Evolutionary conservation across 2,888 invertebrate species (phyloP).

Genomic region (Erynnis tages): DNA sequence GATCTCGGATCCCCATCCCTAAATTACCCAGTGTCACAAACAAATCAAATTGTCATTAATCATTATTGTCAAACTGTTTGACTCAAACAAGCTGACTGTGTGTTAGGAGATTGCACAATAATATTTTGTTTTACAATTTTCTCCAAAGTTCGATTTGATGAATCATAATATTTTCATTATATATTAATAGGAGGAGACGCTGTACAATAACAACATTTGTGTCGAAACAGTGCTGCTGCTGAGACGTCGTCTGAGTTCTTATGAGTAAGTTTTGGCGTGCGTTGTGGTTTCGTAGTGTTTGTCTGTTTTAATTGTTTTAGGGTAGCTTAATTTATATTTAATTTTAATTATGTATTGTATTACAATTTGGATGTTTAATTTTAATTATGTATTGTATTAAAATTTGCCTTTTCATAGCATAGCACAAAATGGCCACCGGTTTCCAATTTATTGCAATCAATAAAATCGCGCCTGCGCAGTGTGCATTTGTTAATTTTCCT

Average conservation of each 20-base stretch:
- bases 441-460: neutral
- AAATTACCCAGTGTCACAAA: no score
- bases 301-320: no score
- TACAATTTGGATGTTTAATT: neutral
- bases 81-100: neutral
- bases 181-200: slow-evolving; percentile 42
- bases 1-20: no score
- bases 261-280: no score
- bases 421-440: neutral
- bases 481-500: no score
- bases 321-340: no score
- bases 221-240: slow-evolving; percentile 35
- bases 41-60: no score
- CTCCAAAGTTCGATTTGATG: slow-evolving; percentile 51
- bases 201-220: slow-evolving; percentile 43
- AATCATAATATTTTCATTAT: slow-evolving; percentile 51
- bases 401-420: neutral
- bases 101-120: slow-evolving; percentile 51
- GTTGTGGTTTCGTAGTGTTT: no score
- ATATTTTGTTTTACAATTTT: slow-evolving; percentile 41
- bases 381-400: neutral
- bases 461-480: neutral
- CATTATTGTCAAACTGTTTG: no score
- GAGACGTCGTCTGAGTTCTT: no score
- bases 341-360: neutral